Evolutionary conservation across 2,797 vertebrate genomes (phyloP).

Genomic region (Synanceia verrucosa): DNA sequence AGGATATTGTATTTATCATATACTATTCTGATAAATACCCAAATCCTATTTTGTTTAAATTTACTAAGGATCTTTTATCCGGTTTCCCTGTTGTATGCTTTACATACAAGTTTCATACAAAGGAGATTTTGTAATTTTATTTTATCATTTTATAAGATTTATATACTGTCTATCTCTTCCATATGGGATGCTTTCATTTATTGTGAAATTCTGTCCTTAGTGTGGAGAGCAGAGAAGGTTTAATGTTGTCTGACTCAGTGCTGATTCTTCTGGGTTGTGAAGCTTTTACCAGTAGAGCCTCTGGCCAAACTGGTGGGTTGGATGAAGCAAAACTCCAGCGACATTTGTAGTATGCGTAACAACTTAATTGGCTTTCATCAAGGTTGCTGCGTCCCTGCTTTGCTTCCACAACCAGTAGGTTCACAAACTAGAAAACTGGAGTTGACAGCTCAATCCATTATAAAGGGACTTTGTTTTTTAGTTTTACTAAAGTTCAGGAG

Average conservation of each 20-base stretch:
- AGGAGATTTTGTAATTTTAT: no score
- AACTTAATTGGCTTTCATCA: neutral
- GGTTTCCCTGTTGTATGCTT: no score
- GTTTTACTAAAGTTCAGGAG: neutral
- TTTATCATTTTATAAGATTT: no score
- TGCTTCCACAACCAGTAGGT: neutral
- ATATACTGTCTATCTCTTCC: no score
- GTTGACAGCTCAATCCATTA: constrained; percentile 16
- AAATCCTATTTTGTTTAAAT: no score
- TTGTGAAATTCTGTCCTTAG: neutral
- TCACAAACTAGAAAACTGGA: constrained; percentile 4
- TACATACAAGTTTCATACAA: no score
- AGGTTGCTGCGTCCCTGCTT: neutral
- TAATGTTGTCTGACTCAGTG: constrained; percentile 23
- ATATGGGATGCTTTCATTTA: no score
- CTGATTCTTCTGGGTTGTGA: constrained; percentile 41
- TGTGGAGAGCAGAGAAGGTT: neutral
- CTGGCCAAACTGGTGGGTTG: constrained; percentile 7
- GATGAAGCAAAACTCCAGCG: neutral
- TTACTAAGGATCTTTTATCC: no score
- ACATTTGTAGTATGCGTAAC: neutral
- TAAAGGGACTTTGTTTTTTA: neutral
- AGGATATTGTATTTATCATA: no score
- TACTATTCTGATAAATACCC: no score
- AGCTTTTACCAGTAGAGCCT: constrained; percentile 26